phyloP scores from a whole-genome alignment of 2,113 vertebrate species.

The Salvator merianae region DNA sequence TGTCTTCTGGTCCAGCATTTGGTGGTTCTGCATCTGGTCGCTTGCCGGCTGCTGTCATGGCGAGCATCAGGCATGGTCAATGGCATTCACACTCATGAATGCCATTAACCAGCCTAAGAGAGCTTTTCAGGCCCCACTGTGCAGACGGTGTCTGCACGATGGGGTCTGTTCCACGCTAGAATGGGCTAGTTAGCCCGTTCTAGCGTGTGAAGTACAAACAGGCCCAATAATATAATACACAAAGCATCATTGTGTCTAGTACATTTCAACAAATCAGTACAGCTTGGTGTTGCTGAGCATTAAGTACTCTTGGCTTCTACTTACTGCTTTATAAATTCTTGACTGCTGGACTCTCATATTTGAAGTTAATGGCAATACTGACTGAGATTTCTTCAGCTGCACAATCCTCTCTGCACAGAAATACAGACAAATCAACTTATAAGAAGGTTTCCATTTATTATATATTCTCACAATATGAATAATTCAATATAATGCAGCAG shows the following conservation, averaged over 20 bases:
- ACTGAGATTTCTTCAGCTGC: background rate
- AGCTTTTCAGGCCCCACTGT: too few species aligned
- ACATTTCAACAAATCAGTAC: background rate
- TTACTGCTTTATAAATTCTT: background rate
- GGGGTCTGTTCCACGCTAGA: too few species aligned
- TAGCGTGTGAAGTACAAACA: too few species aligned
- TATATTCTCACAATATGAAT: background rate
- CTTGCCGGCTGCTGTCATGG: too few species aligned
- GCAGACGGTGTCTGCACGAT: too few species aligned
- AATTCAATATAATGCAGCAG: background rate
- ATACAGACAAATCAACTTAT: background rate
- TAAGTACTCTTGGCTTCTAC: background rate
- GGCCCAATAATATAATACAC: too few species aligned
- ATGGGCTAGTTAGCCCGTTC: too few species aligned
- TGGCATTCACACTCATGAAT: too few species aligned
- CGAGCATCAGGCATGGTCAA: too few species aligned
- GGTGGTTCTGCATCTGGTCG: too few species aligned
- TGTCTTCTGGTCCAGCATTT: too few species aligned
- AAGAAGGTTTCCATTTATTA: background rate
- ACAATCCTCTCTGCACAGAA: background rate
- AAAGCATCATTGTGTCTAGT: background rate
- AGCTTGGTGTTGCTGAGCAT: background rate
- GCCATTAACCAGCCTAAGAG: too few species aligned
- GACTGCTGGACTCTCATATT: background rate
- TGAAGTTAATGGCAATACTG: background rate